Base-by-base conservation (phyloP, 2,888 invertebrate species). In the Drosophila melanocephala region DNA sequence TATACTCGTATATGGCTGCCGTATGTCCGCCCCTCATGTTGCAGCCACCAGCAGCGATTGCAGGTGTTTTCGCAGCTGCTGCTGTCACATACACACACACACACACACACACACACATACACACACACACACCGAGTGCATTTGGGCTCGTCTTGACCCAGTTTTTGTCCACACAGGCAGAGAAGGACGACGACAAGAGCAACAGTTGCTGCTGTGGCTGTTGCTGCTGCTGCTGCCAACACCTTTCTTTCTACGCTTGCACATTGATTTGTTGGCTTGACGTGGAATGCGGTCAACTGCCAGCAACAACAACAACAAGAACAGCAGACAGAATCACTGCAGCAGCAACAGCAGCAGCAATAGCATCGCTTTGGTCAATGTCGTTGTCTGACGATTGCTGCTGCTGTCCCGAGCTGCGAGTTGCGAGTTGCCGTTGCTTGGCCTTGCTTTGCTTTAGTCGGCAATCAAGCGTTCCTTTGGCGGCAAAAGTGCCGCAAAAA, bases 381-480 rank as follows among this genome's bases (percentile, higher is more conserved):
- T 85, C 88, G 88, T 62, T 75, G 72, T 67, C 62, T 65, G 75
- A 32, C 66, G 50, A 59, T 59, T 59, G 64, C 47, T 56, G 59
- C 19, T 59, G 60, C 35, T 73, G 72, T 14, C 56, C 60, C 35
- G n/a, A 59, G 59, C 0, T 56, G 61, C 42, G 65, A 47, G 58
- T 30, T 78, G 71, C 32, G 28, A 67, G 66, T 77, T 84, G 77
- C 87, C 84, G 89, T 89, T 87, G 83, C 69, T 86, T 87, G 87
- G 87, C 87, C 87, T 87, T 87, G 87, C 87, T 84, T 83, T 70
- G 73, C 64, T 66, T 77, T 71, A 86, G 83, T 39, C 85, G 76
- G 85, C 88, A 86, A 83, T 87, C 83, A 84, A 85, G 85, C 85
- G 76, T 83, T 88, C 84, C 88, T 88, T 88, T 77, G 79, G 71